phyloP scores from a whole-genome alignment of 2,113 vertebrate genomes.

The Quiscalus mexicanus region DNA sequence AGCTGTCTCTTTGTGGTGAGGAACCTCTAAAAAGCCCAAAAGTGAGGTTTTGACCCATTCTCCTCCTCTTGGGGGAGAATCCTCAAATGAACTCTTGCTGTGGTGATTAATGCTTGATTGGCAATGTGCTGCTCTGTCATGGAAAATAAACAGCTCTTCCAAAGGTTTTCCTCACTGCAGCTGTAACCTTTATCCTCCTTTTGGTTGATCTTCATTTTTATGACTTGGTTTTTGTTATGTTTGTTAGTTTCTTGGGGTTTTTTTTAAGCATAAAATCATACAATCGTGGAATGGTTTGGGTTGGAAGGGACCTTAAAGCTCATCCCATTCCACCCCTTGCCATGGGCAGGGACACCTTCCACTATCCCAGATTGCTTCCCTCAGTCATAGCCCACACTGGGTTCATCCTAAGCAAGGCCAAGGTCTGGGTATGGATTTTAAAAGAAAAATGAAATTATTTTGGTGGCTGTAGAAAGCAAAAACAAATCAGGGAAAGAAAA shows the following conservation, averaged over 20 bases:
- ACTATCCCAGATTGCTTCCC: neutral
- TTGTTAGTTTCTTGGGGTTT: neutral
- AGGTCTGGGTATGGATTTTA: neutral
- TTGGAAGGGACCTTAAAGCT: neutral
- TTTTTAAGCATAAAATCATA: neutral
- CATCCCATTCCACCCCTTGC: neutral
- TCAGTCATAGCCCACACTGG: accelerated
- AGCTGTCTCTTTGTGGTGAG: neutral
- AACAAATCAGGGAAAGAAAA: neutral
- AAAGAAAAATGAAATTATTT: neutral
- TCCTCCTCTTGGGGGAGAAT: neutral
- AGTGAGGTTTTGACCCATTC: neutral
- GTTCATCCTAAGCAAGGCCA: neutral
- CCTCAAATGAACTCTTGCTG: neutral
- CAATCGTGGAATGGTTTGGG: neutral
- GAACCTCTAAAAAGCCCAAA: neutral
- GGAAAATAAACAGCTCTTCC: neutral
- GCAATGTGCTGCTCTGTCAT: neutral
- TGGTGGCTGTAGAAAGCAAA: neutral
- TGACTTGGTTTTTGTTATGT: neutral
- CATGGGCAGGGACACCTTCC: neutral
- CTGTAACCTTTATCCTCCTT: neutral
- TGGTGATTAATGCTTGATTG: neutral
- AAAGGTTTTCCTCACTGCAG: neutral
- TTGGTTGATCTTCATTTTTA: neutral